A percentile compares a stretch with the other conserved stretches of the same genome.
phyloP scores from a whole-genome alignment of 2,797 vertebrate genomes.

The Iguana delicatissima region DNA sequence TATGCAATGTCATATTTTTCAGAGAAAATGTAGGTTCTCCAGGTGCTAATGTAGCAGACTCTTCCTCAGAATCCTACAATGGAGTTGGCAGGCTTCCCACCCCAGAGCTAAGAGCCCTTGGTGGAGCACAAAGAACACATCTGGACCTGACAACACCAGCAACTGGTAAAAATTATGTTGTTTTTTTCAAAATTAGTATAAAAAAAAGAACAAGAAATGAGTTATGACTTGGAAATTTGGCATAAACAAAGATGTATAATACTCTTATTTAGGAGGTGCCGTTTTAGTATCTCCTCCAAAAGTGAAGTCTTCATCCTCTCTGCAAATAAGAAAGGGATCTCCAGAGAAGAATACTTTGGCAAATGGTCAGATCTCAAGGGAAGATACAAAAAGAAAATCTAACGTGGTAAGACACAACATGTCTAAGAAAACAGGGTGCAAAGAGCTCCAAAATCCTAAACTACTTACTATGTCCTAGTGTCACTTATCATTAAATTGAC shows the following conservation, averaged over 20 bases:
- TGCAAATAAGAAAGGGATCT: conserved; percentile 65
- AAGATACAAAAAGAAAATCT: conserved; percentile 55
- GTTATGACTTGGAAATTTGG: conserved; percentile 19
- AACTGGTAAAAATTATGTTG: conserved; percentile 78
- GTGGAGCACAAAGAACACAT: conserved; percentile 79
- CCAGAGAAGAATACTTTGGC: conserved; percentile 63
- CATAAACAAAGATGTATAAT: conserved; percentile 18
- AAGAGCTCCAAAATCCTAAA: neutral
- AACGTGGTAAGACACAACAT: conserved; percentile 68
- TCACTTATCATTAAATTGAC: neutral
- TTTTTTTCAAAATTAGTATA: neutral
- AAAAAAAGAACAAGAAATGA: neutral
- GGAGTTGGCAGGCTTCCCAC: conserved; percentile 81
- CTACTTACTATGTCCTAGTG: neutral
- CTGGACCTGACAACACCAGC: conserved; percentile 83
- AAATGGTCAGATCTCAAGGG: conserved; percentile 66
- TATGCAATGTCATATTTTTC: conserved; percentile 39
- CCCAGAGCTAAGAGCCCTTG: conserved; percentile 77
- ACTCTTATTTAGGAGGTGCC: conserved; percentile 79
- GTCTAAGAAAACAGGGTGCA: neutral
- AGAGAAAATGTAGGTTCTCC: conserved; percentile 66
- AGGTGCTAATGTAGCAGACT: conserved; percentile 61
- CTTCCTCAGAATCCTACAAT: conserved; percentile 71
- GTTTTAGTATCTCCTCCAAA: conserved; percentile 83
- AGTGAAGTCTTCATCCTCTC: conserved; percentile 68